These are phyloP conservation scores for Brachionus paranguensis DNA, from an alignment of 1,140 invertebrate species.

Conservation along the genomic window DNA sequence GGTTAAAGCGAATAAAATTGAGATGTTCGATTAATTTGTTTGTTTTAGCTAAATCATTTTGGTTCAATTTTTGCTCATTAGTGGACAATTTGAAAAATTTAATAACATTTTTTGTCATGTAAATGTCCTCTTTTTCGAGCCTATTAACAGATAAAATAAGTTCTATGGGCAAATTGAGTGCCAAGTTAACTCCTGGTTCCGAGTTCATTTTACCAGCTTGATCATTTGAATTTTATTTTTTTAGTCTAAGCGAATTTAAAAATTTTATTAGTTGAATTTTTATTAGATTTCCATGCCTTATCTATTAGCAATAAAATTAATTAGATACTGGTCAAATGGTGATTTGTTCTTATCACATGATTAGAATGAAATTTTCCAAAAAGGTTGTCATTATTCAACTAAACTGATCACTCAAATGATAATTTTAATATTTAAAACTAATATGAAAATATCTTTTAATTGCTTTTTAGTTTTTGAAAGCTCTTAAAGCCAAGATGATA, in stretches of 20 bases:
- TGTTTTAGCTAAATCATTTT: neutral
- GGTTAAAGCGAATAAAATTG: conserved; percentile 15
- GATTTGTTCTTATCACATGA: neutral
- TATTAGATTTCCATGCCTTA: neutral
- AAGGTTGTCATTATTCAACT: neutral
- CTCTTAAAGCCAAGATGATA: too few species aligned
- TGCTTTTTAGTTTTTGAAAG: neutral
- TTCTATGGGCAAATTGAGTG: neutral
- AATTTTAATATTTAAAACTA: neutral
- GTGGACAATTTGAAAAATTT: neutral
- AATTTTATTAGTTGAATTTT: neutral
- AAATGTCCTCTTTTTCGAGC: neutral
- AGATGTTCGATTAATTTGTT: neutral
- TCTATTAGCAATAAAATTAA: neutral
- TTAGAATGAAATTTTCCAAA: neutral
- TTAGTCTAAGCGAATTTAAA: neutral
- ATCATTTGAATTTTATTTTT: neutral
- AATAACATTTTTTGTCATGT: neutral
- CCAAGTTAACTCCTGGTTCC: neutral
- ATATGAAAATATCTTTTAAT: neutral
- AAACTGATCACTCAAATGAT: neutral
- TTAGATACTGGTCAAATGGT: neutral
- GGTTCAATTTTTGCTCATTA: neutral
- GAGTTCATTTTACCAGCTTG: neutral
- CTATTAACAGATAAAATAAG: conserved; percentile 4